Percentiles rank a stretch among this genome's conserved stretches.
Evolutionary conservation across 37 sponge, comb jelly and placozoan species (phyloP).

Genomic region (Amphimedon queenslandica): DNA sequence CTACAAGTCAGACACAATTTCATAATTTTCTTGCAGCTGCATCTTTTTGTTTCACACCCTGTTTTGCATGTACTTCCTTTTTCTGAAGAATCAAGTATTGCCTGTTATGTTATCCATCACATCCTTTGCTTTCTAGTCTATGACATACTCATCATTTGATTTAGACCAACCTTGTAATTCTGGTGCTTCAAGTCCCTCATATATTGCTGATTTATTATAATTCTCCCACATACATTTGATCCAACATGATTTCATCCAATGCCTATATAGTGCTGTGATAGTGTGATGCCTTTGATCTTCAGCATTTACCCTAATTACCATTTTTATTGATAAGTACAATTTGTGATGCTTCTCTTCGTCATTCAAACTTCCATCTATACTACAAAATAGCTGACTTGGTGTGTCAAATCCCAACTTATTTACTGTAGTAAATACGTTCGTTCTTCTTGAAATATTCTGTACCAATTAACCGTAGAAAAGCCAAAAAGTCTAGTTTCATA

Average conservation of each 20-base stretch:
- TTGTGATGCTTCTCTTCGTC: conserved; percentile 1
- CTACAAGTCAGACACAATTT: background rate
- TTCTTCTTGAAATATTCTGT: conserved; percentile 15
- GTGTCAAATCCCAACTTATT: background rate
- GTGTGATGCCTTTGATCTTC: background rate
- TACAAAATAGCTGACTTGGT: no score
- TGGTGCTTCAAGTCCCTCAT: background rate
- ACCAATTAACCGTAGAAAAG: no score
- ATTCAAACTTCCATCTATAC: background rate
- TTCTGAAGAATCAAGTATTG: no score
- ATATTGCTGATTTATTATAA: background rate
- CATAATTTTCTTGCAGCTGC: background rate
- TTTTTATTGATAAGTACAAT: background rate
- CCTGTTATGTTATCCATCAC: no score
- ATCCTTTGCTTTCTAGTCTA: background rate
- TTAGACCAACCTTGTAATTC: background rate
- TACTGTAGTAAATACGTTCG: background rate
- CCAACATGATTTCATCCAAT: conserved; percentile 6
- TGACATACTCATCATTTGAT: background rate
- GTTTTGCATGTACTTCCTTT: background rate
- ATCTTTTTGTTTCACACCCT: background rate
- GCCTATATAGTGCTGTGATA: background rate
- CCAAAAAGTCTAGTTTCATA: no score
- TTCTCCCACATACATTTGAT: background rate
- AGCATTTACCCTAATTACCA: background rate